Evolutionary conservation across 2,888 invertebrate genomes (phyloP).

Genomic region (Eupithecia insigniata): DNA sequence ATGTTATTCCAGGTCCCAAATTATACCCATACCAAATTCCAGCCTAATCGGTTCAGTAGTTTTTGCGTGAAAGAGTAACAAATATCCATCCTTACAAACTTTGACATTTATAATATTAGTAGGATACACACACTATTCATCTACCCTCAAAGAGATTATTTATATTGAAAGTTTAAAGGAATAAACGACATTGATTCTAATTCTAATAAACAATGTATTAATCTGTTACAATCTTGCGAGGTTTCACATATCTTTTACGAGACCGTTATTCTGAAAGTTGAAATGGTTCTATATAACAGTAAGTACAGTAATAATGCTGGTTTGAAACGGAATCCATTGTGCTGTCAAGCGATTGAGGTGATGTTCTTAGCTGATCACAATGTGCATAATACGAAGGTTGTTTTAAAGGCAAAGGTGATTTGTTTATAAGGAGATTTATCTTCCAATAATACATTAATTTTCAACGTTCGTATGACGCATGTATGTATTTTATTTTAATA

Average conservation of each 20-base stretch:
- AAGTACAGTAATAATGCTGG: conserved; percentile 29
- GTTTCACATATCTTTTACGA: conserved; percentile 13
- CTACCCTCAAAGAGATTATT: neutral
- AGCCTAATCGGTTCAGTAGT: too few relatives aligned
- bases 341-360: conserved; percentile 38
- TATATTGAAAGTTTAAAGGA: neutral
- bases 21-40: too few relatives aligned
- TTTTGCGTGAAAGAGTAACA: too few relatives aligned
- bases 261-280: conserved; percentile 38
- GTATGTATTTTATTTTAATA: neutral
- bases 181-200: neutral
- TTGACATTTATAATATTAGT: too few relatives aligned
- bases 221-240: neutral
- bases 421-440: neutral
- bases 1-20: too few relatives aligned
- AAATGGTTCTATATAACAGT: conserved; percentile 43
- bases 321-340: conserved; percentile 44
- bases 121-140: too few relatives aligned
- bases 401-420: conserved; percentile 4
- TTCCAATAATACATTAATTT: neutral
- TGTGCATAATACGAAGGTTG: conserved; percentile 12
- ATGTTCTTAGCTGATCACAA: conserved; percentile 23
- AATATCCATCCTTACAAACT: too few relatives aligned
- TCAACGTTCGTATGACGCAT: neutral
- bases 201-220: neutral